A percentile compares a stretch with the other conserved stretches of the same genome.
Evolutionary conservation across 2,113 vertebrate genomes (phyloP).

Genomic region (Regulus satrapa): DNA sequence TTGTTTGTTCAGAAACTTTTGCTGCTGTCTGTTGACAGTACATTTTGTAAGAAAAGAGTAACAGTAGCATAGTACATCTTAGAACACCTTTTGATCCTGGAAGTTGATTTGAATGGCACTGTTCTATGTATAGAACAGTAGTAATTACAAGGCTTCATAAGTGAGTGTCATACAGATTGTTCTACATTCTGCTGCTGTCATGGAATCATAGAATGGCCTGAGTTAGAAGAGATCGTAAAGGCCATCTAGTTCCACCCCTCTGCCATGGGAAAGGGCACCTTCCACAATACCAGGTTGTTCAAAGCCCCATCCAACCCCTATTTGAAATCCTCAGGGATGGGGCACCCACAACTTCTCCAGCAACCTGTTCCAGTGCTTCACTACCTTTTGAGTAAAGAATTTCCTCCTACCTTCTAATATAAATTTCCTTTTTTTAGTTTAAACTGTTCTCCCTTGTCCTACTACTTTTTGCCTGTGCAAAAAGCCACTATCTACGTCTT

Average conservation of each 20-base stretch:
- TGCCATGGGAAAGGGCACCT: not conserved
- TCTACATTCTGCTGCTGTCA: not conserved
- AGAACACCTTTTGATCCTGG: not conserved
- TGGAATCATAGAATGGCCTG: not conserved
- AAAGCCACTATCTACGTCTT: not conserved
- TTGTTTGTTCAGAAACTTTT: not conserved
- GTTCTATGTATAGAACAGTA: not conserved
- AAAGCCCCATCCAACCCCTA: not conserved
- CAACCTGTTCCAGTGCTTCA: not conserved
- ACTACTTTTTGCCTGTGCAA: not conserved
- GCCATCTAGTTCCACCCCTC: not conserved
- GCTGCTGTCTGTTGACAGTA: not conserved
- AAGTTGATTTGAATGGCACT: not conserved
- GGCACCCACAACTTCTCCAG: not conserved
- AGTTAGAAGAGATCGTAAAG: not conserved
- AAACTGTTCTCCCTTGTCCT: not conserved
- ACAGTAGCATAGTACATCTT: not conserved
- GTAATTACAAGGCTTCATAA: not conserved
- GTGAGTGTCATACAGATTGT: accelerated
- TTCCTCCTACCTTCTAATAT: not conserved
- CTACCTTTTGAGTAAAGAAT: not conserved
- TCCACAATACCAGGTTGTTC: not conserved
- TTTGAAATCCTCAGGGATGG: not conserved
- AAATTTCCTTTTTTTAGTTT: not conserved
- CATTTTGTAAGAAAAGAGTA: not conserved